A percentile compares a stretch with the other conserved stretches of the same genome.
phyloP scores from a whole-genome alignment of 2,113 vertebrate species.

The Sakesphorus luctuosus region DNA sequence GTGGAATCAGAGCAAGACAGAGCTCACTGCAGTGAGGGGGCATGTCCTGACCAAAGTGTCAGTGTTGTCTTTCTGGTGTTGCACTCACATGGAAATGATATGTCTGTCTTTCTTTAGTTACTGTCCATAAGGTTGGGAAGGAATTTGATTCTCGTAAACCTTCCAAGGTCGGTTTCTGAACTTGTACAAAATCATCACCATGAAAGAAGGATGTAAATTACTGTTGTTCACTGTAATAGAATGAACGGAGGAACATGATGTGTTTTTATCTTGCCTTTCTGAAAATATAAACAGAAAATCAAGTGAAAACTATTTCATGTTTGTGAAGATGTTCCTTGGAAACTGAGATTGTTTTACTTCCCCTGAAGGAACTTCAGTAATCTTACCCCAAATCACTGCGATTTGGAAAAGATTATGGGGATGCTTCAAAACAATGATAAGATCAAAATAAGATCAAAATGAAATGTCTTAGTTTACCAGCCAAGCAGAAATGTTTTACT shows the following conservation, averaged over 20 bases:
- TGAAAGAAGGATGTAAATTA: not conserved
- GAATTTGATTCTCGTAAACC: not conserved
- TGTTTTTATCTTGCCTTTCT: not conserved
- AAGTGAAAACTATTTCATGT: not conserved
- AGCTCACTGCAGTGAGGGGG: not conserved
- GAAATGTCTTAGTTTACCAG: conserved; percentile 20
- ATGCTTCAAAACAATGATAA: conserved; percentile 10
- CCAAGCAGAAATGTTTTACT: not conserved
- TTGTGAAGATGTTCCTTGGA: not conserved
- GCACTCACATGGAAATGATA: not conserved
- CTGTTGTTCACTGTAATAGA: not conserved
- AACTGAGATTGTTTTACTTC: not conserved
- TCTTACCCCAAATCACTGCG: not conserved
- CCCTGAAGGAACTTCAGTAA: not conserved
- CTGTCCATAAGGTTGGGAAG: not conserved
- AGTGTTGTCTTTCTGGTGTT: fast-evolving
- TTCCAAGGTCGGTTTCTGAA: not conserved
- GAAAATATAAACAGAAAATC: not conserved
- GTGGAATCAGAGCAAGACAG: not conserved
- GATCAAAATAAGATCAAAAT: conserved; percentile 19
- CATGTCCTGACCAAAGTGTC: not conserved
- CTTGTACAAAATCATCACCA: not conserved
- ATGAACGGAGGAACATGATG: not conserved
- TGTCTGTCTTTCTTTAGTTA: not conserved
- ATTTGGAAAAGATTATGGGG: conserved; percentile 35